A percentile compares a stretch with the other conserved stretches of the same genome.
Conservation (phyloP, 2,888 invertebrate species). For the Chirona hameri region DNA sequence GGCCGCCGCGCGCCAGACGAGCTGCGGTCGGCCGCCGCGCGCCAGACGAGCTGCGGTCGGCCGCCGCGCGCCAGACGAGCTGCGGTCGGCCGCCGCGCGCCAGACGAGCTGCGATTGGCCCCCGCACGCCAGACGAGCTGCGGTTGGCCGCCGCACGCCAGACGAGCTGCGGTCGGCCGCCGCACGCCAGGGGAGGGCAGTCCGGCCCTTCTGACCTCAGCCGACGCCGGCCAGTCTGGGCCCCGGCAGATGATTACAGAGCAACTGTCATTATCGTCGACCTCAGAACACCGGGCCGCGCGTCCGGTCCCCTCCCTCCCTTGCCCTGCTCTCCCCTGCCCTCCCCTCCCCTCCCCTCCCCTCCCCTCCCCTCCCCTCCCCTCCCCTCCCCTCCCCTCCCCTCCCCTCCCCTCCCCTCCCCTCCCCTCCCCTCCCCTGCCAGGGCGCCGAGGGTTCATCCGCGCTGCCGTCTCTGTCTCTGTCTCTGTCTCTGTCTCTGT, state of each 20-base stretch:
- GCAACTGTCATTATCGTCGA: neutral
- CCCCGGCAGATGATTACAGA: neutral
- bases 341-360: neutral
- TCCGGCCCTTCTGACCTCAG: neutral
- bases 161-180: conserved; percentile 1
- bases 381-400: neutral
- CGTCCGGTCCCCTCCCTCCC: no score
- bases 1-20: no score
- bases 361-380: neutral
- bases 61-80: neutral
- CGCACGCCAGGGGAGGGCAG: no score
- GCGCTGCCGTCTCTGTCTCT: no score
- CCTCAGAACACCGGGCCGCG: neutral
- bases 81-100: no score
- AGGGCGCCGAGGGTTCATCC: no score
- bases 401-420: neutral
- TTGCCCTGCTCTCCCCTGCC: neutral
- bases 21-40: no score
- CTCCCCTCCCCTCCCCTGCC: no score
- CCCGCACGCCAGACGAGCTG: neutral
- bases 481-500: no score
- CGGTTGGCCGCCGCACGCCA: neutral
- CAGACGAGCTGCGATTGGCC: neutral
- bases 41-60: no score
- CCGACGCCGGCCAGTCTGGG: conserved; percentile 8